Percentiles rank a stretch among this genome's conserved stretches.
Evolutionary conservation across 1,140 invertebrate genomes (phyloP).

Genomic region (Atta colombica): DNA sequence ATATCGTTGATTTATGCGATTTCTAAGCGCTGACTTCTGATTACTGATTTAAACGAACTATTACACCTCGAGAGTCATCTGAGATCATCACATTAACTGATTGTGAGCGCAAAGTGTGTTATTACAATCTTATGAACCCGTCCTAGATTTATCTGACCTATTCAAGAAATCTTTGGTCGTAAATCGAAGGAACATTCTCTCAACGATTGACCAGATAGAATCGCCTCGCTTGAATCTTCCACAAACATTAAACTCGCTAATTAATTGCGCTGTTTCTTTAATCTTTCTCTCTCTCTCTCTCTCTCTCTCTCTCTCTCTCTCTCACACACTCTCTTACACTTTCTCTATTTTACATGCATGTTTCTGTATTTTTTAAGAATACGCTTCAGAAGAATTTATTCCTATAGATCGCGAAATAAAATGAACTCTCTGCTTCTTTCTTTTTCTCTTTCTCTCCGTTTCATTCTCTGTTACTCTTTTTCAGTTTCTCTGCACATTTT

Average conservation of each 20-base stretch:
- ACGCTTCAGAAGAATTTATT: too few species aligned
- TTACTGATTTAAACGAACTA: conserved; percentile 3
- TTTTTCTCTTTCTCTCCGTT: too few species aligned
- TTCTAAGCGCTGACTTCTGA: not conserved
- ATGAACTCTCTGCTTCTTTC: too few species aligned
- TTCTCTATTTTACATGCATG: too few species aligned
- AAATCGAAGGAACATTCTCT: not conserved
- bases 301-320: too few species aligned
- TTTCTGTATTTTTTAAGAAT: too few species aligned
- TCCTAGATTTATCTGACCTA: conserved; percentile 56
- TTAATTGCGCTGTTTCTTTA: not conserved
- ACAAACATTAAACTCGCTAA: not conserved
- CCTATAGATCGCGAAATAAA: too few species aligned
- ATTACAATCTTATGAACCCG: conserved; percentile 43
- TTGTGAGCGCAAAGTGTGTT: conserved; percentile 24
- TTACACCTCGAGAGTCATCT: conserved; percentile 11
- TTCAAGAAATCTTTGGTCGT: conserved; percentile 11
- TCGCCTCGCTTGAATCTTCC: not conserved
- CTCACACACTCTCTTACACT: too few species aligned
- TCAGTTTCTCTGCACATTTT: too few species aligned
- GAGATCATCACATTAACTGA: conserved; percentile 20
- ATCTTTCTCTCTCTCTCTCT: not conserved
- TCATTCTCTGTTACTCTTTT: too few species aligned
- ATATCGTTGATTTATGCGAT: not conserved
- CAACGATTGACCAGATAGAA: not conserved